Conservation (phyloP, 2,113 vertebrate species). For the Ceyx melanurus region DNA sequence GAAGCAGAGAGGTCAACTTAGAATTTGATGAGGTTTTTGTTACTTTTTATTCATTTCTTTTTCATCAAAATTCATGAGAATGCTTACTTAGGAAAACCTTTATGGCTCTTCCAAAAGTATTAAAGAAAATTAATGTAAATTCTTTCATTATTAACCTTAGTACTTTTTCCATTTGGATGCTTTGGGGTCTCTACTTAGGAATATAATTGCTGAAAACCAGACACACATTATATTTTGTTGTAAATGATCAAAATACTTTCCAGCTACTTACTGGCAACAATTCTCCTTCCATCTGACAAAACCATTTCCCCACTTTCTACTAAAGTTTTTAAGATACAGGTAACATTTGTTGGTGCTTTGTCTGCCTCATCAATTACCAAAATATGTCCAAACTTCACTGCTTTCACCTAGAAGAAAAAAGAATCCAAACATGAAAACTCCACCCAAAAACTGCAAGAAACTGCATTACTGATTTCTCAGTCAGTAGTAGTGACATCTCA, state of each 20-base stretch:
- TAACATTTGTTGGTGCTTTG: slow-evolving; percentile 98
- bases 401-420: slow-evolving; percentile 86
- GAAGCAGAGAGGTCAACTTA: not conserved
- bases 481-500: fast-evolving
- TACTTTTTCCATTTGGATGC: not conserved
- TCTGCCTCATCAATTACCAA: slow-evolving; percentile 96
- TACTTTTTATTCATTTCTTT: not conserved
- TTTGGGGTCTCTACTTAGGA: not conserved
- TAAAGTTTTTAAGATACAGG: slow-evolving; percentile 95
- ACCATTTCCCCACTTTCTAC: slow-evolving; percentile 98
- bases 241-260: not conserved
- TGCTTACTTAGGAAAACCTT: not conserved
- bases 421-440: not conserved
- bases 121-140: not conserved
- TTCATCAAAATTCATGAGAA: not conserved
- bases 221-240: not conserved
- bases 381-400: slow-evolving; percentile 89
- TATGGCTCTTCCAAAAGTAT: not conserved
- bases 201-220: not conserved
- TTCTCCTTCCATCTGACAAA: slow-evolving; percentile 91
- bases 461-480: not conserved
- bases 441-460: not conserved
- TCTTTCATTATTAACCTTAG: not conserved
- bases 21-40: not conserved
- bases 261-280: slow-evolving; percentile 86